Evolutionary conservation across 1,140 invertebrate genomes (phyloP), one percentile per base, ranked within the genome.

Genomic region (Ceratina japonica): DNA sequence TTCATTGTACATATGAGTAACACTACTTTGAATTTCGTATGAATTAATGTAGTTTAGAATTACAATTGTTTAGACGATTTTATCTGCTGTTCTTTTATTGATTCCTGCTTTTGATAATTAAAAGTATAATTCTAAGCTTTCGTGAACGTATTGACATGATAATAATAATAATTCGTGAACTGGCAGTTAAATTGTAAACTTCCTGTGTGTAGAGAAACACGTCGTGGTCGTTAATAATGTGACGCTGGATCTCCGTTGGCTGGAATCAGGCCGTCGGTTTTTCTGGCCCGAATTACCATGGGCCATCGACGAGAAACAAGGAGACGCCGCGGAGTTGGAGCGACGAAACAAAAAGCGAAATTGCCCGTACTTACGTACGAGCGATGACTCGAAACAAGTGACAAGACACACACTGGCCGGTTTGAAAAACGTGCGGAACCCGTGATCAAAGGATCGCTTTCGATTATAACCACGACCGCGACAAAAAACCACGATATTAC

Each of bases 381-480:
- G 75, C 78, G 85, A 87, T 72, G 85, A 75, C 71, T 81, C 76
- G 83, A 86, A 86, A 80, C 69, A 78, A 86, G 76, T 76, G 80
- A 85, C 83, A 79, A 79, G 75, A 75, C 54, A 71, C 56, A 64
- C 31, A 51, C 58, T 16, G 16, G 56, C 22, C 20, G n/a, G 52
- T 22, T 7, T 49, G 80, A 85, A 85, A 85, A 85, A 85, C 79
- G 18, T 59, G 73, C 71, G 58, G 75, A 54, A 54, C 79, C 56
- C 59, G 78, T 79, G 83, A 85, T 85, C 83, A 82, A 85, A 85
- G 83, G 75, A 82, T 85, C 84, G 71, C 75, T 85, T 84, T 84
- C 83, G 82, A 84, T 84, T 80, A 71, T 76, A 74, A 51, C n/a
- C n/a, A 18, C 37, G 10, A 3, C 37, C 37, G 51, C 12, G n/a